Base-by-base conservation (phyloP, 2,888 invertebrate genomes). In the Galeopsomyia nigrocyanea region DNA sequence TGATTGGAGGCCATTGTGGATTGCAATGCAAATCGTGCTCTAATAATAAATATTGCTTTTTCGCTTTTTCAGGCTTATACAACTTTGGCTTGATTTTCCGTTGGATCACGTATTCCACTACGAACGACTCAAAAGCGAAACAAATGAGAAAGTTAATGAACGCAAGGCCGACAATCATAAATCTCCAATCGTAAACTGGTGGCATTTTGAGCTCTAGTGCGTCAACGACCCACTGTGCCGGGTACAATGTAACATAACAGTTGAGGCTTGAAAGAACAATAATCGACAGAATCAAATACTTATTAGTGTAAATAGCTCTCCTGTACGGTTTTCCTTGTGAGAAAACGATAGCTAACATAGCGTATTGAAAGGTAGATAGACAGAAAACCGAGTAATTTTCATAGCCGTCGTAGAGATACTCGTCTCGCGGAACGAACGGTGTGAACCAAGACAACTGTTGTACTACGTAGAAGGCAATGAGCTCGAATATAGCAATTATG, bases 251-350 rank as follows among this genome's bases (percentile, higher is more conserved):
- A 21, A 90, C 87, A 77, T 89, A 90, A 0, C 80, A 69, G 58
- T 91, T 90, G 57, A 90, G 77, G 0, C 83, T 76, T 0, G 88
- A 87, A 76, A 90, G 86, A 0, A 89, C 5, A 5, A 89, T 49
- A 39, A 92, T 82, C 14, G 89, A 88, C 0, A 83, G 72, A 0
- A 89, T 83, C 67, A 90, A 90, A 31, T 86, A 82, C 78, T 88
- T 82, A 81, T 93, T 93, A 3, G 90, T 90, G 77, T 89, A 90
- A 64, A 92, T 87, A 0, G 89, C 88, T 80, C 89, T 88, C 55
- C 92, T 85, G 79, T 91, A 92, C 0, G 92, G 92, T 67, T 90
- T 90, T 0, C 92, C 92, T 73, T 90, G 89, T 0, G 92, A 91
- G 81, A 91, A 92, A 50, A 90, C 88, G 67, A 92, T 84, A 0